Conservation (phyloP, 2,888 invertebrate genomes). For the Palloptera scutellata region DNA sequence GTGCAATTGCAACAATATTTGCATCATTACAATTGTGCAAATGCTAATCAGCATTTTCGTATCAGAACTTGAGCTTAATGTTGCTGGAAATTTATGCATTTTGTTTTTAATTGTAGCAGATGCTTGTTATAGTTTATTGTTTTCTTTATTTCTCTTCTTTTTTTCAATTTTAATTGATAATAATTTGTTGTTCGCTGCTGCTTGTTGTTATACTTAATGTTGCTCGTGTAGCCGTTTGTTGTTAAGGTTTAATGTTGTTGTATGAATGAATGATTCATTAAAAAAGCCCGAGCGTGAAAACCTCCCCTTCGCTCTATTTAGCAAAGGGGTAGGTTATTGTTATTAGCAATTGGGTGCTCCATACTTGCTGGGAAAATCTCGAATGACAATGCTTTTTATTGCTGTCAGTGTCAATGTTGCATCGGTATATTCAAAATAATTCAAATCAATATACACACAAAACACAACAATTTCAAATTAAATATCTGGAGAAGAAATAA, state of each 20-base stretch:
- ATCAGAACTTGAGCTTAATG: slow-evolving; percentile 15
- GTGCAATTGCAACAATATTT: slow-evolving; percentile 24
- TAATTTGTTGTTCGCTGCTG: not conserved
- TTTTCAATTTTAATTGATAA: not conserved
- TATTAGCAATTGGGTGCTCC: no score
- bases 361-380: no score
- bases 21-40: slow-evolving; percentile 14
- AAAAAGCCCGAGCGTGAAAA: no score
- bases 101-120: slow-evolving; percentile 8
- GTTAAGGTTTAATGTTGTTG: not conserved
- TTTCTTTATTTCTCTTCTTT: not conserved
- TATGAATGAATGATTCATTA: no score
- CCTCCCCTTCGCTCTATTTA: no score
- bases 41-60: slow-evolving; percentile 31
- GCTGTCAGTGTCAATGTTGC: no score
- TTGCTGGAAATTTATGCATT: slow-evolving; percentile 15
- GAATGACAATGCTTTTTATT: no score
- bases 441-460: no score
- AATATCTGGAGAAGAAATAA: no score
- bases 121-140: slow-evolving; percentile 21
- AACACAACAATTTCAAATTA: no score
- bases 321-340: no score
- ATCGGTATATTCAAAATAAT: no score
- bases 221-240: slow-evolving; percentile 3
- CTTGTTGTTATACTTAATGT: slow-evolving; percentile 1